phyloP scores from a whole-genome alignment of 2,888 invertebrate genomes.

The Macrophya annulata region DNA sequence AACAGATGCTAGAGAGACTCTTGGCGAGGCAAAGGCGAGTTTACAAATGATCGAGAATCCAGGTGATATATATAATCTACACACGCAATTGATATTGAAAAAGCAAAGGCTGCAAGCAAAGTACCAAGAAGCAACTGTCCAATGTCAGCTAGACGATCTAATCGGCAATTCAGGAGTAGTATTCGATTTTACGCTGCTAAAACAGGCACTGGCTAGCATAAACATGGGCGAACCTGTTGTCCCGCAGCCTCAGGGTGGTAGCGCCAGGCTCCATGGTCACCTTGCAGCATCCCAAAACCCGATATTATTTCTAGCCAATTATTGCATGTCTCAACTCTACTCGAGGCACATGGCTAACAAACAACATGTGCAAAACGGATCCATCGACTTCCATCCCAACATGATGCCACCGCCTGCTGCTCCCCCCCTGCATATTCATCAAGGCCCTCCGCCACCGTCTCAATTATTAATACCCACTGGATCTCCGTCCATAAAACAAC shows the following conservation, averaged over 20 bases:
- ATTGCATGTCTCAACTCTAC: constrained; percentile 88
- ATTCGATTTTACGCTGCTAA: constrained; percentile 86
- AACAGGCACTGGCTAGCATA: constrained; percentile 85
- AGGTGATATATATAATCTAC: constrained; percentile 84
- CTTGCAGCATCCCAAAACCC: constrained; percentile 84
- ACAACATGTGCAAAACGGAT: constrained; percentile 82
- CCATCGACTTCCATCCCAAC: constrained; percentile 76
- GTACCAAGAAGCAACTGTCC: constrained; percentile 87
- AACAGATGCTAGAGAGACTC: constrained; percentile 84
- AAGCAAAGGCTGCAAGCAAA: constrained; percentile 86
- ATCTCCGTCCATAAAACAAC: constrained; percentile 75
- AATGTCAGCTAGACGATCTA: constrained; percentile 87
- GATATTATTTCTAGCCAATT: constrained; percentile 88
- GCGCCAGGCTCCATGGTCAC: constrained; percentile 67
- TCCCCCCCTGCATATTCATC: constrained; percentile 57
- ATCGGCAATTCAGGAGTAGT: constrained; percentile 85
- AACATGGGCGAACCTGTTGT: constrained; percentile 82
- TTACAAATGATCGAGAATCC: constrained; percentile 83
- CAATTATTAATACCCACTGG: constrained; percentile 72
- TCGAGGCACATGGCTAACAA: constrained; percentile 84
- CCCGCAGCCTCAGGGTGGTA: constrained; percentile 67
- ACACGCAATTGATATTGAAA: constrained; percentile 84
- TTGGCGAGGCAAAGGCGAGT: constrained; percentile 84
- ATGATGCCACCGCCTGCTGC: constrained; percentile 71
- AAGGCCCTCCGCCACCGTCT: constrained; percentile 61